Conservation (phyloP, 1,140 invertebrate genomes). For the Lanistes nyassanus region DNA sequence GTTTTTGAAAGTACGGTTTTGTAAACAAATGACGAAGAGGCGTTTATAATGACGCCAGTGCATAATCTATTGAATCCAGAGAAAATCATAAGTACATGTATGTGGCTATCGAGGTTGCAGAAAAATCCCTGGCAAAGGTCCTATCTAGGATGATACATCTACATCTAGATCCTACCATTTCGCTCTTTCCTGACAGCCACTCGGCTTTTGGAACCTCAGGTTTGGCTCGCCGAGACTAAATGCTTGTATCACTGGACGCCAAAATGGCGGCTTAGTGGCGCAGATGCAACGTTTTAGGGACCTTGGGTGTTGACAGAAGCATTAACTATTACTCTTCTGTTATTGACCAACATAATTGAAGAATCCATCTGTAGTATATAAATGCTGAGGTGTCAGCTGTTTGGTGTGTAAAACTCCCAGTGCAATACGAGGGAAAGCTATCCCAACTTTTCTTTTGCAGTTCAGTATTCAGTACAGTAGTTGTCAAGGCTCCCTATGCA, state of each 20-base stretch:
- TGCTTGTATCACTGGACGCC: constrained; percentile 19
- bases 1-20: too few relatives aligned
- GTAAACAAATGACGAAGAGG: too few relatives aligned
- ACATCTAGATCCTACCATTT: too few relatives aligned
- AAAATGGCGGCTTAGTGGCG: constrained; percentile 3
- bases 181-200: too few relatives aligned
- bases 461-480: neutral
- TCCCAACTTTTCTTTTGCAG: neutral
- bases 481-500: neutral
- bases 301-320: neutral
- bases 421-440: neutral
- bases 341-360: too few relatives aligned
- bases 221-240: constrained; percentile 8
- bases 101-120: too few relatives aligned
- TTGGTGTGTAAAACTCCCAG: neutral
- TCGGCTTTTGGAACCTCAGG: too few relatives aligned
- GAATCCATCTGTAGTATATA: neutral
- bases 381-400: neutral
- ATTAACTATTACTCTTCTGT: neutral
- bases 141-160: too few relatives aligned
- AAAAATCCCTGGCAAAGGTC: too few relatives aligned
- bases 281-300: neutral
- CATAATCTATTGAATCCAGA: too few relatives aligned
- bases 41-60: too few relatives aligned
- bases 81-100: too few relatives aligned